Conservation (phyloP, 2,888 invertebrate species). For the Digitonthophagus gazella region DNA sequence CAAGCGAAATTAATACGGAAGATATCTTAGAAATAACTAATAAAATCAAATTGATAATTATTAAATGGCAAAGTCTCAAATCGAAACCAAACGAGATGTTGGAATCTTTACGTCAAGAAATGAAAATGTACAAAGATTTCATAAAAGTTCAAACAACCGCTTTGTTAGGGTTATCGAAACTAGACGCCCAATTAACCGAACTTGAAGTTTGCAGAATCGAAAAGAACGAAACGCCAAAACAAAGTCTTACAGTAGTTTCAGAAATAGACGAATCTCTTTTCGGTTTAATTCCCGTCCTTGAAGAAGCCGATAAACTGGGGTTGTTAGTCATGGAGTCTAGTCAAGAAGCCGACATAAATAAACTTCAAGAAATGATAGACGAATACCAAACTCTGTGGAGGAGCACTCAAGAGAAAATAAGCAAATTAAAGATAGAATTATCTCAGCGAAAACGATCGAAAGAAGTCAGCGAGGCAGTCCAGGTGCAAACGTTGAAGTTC, state of each 20-base stretch:
- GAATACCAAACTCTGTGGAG: conserved; percentile 66
- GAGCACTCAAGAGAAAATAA: conserved; percentile 58
- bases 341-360: conserved; percentile 56
- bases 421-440: conserved; percentile 50
- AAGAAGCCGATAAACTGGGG: conserved; percentile 61
- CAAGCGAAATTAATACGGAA: conserved; percentile 66
- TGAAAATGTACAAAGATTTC: conserved; percentile 66
- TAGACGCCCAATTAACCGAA: conserved; percentile 71
- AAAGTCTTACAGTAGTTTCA: conserved; percentile 42
- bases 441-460: conserved; percentile 41
- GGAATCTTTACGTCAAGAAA: conserved; percentile 58
- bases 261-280: conserved; percentile 58
- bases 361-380: conserved; percentile 61
- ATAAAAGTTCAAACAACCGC: conserved; percentile 69
- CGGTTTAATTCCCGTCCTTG: conserved; percentile 54
- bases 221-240: background rate
- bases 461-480: conserved; percentile 60
- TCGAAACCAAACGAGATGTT: conserved; percentile 60
- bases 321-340: conserved; percentile 59
- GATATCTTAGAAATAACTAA: conserved; percentile 64
- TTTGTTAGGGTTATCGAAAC: conserved; percentile 66
- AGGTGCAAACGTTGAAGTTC: conserved; percentile 73
- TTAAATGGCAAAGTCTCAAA: conserved; percentile 65
- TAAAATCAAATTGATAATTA: conserved; percentile 58
- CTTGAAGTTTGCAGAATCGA: conserved; percentile 52